Conservation (phyloP, 23 tunicate species). For the Clavelina lepadiformis region DNA sequence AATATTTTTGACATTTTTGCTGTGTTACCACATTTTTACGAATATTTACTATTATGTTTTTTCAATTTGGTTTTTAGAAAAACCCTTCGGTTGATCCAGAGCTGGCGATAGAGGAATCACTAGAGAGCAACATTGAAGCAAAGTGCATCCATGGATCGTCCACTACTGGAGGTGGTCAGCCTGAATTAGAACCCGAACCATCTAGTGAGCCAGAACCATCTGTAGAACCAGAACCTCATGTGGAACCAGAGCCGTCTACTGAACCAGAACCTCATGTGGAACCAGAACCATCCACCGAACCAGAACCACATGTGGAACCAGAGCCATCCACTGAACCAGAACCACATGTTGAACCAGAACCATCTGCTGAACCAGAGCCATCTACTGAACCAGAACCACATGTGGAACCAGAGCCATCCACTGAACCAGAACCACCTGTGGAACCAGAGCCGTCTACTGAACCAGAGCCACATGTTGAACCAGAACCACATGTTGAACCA, state of each 20-base stretch:
- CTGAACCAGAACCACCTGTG: conserved; percentile 9
- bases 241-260: conserved; percentile 19
- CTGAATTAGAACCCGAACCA: conserved; percentile 7
- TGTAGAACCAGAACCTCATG: conserved; percentile 10
- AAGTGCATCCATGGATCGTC: not conserved
- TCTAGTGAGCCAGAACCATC: conserved; percentile 20
- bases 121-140: conserved; percentile 25
- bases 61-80: conserved; percentile 1
- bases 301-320: conserved; percentile 22
- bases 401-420: not conserved
- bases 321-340: conserved; percentile 46
- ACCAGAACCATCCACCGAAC: conserved; percentile 35
- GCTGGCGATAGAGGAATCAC: conserved; percentile 17
- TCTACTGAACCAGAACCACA: conserved; percentile 11
- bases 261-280: conserved; percentile 17
- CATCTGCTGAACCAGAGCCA: conserved; percentile 21
- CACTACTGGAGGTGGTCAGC: not conserved
- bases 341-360: conserved; percentile 17
- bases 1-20: too few relatives aligned
- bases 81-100: conserved; percentile 45
- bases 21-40: not conserved
- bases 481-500: conserved; percentile 15
- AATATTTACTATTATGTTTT: not conserved
- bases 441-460: conserved; percentile 11
- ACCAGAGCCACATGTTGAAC: conserved; percentile 14